Evolutionary conservation across 2,797 vertebrate genomes (phyloP), one percentile per base, ranked within the genome.

Genomic region (Sarcoramphus papa): DNA sequence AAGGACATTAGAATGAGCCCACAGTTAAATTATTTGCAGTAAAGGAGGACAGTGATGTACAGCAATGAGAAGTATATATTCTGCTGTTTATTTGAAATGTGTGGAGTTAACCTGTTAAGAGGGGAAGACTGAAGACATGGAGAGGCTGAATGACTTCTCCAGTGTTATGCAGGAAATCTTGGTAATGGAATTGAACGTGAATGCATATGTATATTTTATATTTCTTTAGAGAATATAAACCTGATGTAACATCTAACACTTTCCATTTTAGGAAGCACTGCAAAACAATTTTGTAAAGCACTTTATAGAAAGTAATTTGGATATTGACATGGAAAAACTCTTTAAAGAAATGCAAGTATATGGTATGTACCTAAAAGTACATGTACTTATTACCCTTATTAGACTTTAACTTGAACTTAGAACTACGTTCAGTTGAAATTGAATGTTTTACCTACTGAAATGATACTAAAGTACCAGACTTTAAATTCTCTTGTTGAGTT

Each of bases 301-400:
- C 40, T 98, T 98, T 31, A 37, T 98, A 79, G 93, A 98, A 94
- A 98, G 82, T 24, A 97, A 97, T 79, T 67, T 98, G 93, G 92
- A 97, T 54, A 69, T 98, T 56, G 93, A 97, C 51, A 84, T 63
- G 48, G 96, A 95, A 76, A 81, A 93, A 10, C 92, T 98, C 28
- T 78, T 78, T 2, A 76, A 92, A 76, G 93, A 96, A n/a, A 94
- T 98, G 43, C 88, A 97, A 63, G n/a, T n/a, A 3, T 98, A 97
- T 6, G 97, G 98, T 98, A 97, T 2, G 98, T 84, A 68, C 27
- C 21, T 77, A 20, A 78, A 67, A 50, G 9, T 63, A 7, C 20
- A 24, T 6, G 6, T 15, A 28, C 22, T 57, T 18, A 51, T 87
- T 90, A 79, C 8, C 3, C 12, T 69, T 79, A 47, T 25, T 56